Conservation (phyloP, 2,888 invertebrate genomes). For the Drosophila sordidula region DNA sequence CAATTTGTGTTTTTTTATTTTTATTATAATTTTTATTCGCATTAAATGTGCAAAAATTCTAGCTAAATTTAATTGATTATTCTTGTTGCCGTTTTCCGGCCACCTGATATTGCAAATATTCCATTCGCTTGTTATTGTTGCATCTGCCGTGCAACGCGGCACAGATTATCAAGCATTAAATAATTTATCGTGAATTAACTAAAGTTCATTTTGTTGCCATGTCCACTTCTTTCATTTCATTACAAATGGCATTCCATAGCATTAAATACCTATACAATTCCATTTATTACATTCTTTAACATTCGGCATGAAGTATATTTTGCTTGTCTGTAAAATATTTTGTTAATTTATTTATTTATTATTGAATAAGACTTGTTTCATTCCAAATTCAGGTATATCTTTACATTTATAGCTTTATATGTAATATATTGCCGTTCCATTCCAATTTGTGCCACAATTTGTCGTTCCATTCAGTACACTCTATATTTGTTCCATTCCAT, state of each 20-base stretch:
- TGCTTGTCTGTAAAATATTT: too few relatives aligned
- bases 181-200: slow-evolving; percentile 14
- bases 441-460: too few relatives aligned
- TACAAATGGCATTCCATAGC: slow-evolving; percentile 5
- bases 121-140: background rate
- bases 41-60: background rate
- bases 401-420: too few relatives aligned
- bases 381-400: too few relatives aligned
- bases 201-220: slow-evolving; percentile 4
- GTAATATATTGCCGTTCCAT: too few relatives aligned
- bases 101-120: background rate
- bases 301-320: too few relatives aligned
- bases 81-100: background rate
- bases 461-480: background rate
- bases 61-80: background rate
- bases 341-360: background rate
- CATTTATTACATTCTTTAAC: background rate
- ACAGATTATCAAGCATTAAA: slow-evolving; percentile 5
- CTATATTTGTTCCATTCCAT: background rate
- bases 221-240: background rate
- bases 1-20: background rate
- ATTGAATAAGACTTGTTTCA: too few relatives aligned
- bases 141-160: background rate
- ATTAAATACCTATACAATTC: slow-evolving; percentile 1
- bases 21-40: background rate